phyloP scores from a whole-genome alignment of 2,797 vertebrate species.

The Masticophis lateralis region DNA sequence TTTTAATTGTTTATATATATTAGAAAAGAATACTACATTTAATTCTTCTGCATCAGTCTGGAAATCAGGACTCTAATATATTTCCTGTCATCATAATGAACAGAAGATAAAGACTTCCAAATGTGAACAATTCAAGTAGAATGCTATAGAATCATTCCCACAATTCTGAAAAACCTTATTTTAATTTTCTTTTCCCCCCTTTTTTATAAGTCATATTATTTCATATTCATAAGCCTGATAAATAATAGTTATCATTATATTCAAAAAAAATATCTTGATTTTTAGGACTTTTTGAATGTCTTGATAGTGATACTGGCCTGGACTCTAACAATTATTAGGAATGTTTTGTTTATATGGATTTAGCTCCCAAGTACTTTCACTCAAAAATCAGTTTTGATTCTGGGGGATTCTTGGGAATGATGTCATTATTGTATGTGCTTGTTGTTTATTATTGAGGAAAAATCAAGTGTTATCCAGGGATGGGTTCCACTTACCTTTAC shows the following conservation, averaged over 20 bases:
- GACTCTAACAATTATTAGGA: neutral
- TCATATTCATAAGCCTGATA: neutral
- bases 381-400: neutral
- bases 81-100: neutral
- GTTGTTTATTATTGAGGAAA: neutral
- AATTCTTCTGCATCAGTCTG: neutral
- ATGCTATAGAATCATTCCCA: neutral
- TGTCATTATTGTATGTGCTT: neutral
- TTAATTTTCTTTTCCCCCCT: neutral
- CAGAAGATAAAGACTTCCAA: neutral
- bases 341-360: neutral
- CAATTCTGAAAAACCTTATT: neutral
- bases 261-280: neutral
- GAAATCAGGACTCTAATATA: neutral
- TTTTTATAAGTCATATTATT: neutral
- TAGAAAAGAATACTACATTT: neutral
- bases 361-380: neutral
- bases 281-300: neutral
- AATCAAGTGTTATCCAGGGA: neutral
- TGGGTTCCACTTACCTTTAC: no score
- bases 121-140: neutral
- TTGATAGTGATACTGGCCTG: neutral
- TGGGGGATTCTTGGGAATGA: neutral
- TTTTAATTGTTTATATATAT: neutral
- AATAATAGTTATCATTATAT: neutral